Conservation (phyloP, 1,140 invertebrate genomes). For the Ptiloglossa arizonensis region DNA sequence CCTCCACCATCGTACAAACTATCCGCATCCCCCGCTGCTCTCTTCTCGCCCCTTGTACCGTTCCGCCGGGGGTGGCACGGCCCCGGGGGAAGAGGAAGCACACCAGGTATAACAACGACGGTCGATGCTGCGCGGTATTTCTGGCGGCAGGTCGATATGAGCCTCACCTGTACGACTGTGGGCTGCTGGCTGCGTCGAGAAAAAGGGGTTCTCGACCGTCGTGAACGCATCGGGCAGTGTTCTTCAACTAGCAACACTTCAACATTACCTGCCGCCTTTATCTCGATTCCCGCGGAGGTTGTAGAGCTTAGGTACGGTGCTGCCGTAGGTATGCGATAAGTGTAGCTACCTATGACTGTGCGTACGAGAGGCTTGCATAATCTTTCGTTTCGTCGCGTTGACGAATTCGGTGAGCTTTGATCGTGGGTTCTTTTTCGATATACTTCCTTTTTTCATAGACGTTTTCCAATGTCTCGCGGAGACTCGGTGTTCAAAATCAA, state of each 20-base stretch:
- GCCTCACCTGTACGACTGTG: slow-evolving; percentile 76
- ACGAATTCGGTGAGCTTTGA: too few species aligned
- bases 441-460: too few species aligned
- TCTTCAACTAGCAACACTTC: neutral
- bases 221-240: slow-evolving; percentile 7
- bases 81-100: slow-evolving; percentile 42
- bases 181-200: slow-evolving; percentile 57
- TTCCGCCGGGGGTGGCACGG: slow-evolving; percentile 30
- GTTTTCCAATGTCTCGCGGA: too few species aligned
- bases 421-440: too few species aligned
- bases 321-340: too few species aligned
- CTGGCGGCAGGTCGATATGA: slow-evolving; percentile 80
- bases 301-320: too few species aligned
- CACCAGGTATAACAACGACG: slow-evolving; percentile 76
- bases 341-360: too few species aligned
- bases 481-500: too few species aligned
- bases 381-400: too few species aligned
- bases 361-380: too few species aligned
- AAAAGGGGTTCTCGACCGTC: slow-evolving; percentile 55
- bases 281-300: too few species aligned
- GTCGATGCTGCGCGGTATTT: slow-evolving; percentile 82
- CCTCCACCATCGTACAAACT: slow-evolving; percentile 60
- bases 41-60: slow-evolving; percentile 15
- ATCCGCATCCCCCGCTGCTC: slow-evolving; percentile 54
- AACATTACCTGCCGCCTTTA: too few species aligned